These are phyloP conservation scores for Microplitis manilae DNA, from an alignment of 2,888 invertebrate genomes.

Conservation along the genomic window DNA sequence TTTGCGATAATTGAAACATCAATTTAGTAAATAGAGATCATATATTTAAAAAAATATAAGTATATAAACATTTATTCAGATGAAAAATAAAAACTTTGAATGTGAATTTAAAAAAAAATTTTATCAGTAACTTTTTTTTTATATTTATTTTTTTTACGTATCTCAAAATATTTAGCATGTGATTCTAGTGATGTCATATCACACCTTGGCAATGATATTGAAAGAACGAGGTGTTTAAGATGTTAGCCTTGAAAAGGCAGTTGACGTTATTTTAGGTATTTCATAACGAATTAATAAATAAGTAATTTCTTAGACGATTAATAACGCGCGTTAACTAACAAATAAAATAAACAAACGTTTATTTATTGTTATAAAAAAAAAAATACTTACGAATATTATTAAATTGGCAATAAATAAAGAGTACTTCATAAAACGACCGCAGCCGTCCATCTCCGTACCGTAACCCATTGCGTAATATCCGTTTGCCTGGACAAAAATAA, in stretches of 20 bases:
- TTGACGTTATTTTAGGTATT: background rate
- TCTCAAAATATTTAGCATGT: background rate
- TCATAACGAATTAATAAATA: slow-evolving; percentile 4
- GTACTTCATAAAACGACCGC: slow-evolving; percentile 90
- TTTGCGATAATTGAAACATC: too few species aligned
- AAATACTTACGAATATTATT: slow-evolving; percentile 86
- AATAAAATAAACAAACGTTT: slow-evolving; percentile 3
- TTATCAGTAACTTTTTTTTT: too few species aligned
- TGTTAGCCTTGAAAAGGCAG: slow-evolving; percentile 16
- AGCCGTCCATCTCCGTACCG: slow-evolving; percentile 89
- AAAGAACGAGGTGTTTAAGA: slow-evolving; percentile 18
- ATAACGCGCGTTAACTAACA: background rate
- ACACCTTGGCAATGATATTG: slow-evolving; percentile 37
- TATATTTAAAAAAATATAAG: too few species aligned
- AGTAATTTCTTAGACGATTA: background rate
- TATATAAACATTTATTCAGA: too few species aligned
- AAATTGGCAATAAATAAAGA: slow-evolving; percentile 88
- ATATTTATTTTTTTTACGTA: too few species aligned
- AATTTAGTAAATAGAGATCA: too few species aligned
- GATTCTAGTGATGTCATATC: background rate
- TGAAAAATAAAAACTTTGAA: too few species aligned
- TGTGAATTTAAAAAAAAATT: too few species aligned
- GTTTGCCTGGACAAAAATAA: slow-evolving; percentile 40
- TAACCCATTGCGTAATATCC: slow-evolving; percentile 76
- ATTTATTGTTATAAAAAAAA: background rate